Base-by-base conservation (phyloP, 2,888 invertebrate genomes). In the Parasteatoda lunata region DNA sequence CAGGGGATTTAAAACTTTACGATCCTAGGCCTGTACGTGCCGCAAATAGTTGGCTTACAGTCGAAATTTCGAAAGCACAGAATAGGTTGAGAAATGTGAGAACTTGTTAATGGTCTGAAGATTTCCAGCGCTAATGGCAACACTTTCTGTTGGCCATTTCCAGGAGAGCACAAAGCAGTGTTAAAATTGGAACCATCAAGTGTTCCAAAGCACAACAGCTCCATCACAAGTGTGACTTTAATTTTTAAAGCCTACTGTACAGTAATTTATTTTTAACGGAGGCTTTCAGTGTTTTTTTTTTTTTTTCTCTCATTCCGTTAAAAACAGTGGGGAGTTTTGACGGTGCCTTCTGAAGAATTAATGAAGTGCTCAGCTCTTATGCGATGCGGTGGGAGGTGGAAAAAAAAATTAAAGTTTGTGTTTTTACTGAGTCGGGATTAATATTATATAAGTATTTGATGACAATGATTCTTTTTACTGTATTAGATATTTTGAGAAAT, bases 41-140 rank as follows among this genome's bases (percentile, higher is more conserved):
- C 71, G 11, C 66, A 13, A 64, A 72, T 30, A 30, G 30, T 30
- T 30, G 30, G 30, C 30, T 30, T 30, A 30, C 0, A 30, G 30
- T 30, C 30, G 30, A 30, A 30, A 30, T 30, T 30, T 30, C 30
- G 30, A 30, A 30, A 30, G 30, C 30, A n/a, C 68, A 54, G 66
- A 75, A 81, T 81, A 15, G 30, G 51, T 6, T 66, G 7, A 64
- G 71, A 86, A 86, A 86, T 65, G 85, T 86, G 85, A 65, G 85
- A 86, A 86, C 85, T 86, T 86, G 85, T 86, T 86, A 86, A 86
- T 86, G 85, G 77, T 77, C 49, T 47, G 71, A n/a, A 7, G 52
- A 52, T 48, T 30, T 48, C 9, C 76, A 9, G 70, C 68, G 85
- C 75, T 86, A 86, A 86, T 86, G 77, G 77, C 80, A 75, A 81